Evolutionary conservation across 2,888 invertebrate genomes (phyloP).

Genomic region (Brenthis daphne): DNA sequence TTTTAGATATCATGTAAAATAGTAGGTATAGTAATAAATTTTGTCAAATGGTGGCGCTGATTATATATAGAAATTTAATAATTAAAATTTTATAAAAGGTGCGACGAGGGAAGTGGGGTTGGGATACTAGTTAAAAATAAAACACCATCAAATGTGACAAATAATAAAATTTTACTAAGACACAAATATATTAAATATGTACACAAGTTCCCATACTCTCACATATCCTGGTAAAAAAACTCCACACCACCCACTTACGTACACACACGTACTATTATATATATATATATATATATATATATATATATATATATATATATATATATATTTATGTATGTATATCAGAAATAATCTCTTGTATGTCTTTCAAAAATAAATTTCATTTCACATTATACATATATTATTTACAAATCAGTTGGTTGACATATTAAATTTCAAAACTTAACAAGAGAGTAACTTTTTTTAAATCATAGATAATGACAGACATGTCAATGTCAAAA

Average conservation of each 20-base stretch:
- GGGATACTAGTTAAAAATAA: conserved; percentile 4
- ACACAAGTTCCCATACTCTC: conserved; percentile 42
- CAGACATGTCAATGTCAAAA: too few relatives aligned
- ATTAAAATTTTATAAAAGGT: too few relatives aligned
- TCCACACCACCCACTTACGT: conserved; percentile 36
- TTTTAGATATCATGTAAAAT: too few relatives aligned
- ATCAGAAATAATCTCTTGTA: conserved; percentile 6
- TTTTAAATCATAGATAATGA: too few relatives aligned
- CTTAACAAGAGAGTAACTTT: too few relatives aligned
- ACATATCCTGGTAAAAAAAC: conserved; percentile 16
- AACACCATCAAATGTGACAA: conserved; percentile 42
- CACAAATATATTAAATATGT: conserved; percentile 47
- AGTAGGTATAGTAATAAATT: too few relatives aligned
- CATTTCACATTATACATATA: not conserved
- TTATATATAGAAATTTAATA: too few relatives aligned
- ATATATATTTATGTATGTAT: not conserved
- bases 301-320: conserved; percentile 8
- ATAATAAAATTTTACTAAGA: conserved; percentile 48
- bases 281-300: not conserved
- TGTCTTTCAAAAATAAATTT: conserved; percentile 6
- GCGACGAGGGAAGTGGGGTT: not conserved
- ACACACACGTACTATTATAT: conserved; percentile 6
- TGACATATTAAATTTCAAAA: too few relatives aligned
- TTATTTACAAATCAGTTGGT: not conserved
- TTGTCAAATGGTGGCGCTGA: too few relatives aligned